These are phyloP conservation scores for Meriones psammophilus DNA, from an alignment of 2,797 vertebrate genomes.

Conservation along the genomic window DNA sequence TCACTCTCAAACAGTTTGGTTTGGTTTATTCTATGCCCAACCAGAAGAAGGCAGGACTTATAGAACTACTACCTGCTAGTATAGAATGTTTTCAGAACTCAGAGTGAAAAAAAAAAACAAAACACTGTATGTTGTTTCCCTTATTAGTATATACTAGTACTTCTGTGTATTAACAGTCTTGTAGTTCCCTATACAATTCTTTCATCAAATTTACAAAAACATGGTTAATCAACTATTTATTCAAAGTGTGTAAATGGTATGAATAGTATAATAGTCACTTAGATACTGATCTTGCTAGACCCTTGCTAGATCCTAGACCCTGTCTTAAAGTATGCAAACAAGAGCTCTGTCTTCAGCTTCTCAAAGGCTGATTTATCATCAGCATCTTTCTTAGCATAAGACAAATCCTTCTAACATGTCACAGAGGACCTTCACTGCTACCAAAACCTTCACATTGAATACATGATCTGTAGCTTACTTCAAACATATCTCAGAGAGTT, in stretches of 20 bases:
- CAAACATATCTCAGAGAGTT: background rate
- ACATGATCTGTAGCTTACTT: background rate
- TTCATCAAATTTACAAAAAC: background rate
- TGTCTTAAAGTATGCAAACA: background rate
- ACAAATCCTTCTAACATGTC: background rate
- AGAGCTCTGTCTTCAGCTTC: background rate
- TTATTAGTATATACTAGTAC: background rate
- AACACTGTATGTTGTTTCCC: background rate
- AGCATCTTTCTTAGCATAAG: background rate
- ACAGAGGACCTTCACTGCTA: background rate
- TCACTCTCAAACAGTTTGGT: background rate
- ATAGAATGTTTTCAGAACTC: background rate
- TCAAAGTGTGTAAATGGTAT: background rate
- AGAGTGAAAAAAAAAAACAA: background rate
- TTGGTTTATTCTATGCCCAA: background rate
- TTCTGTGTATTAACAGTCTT: slow-evolving; percentile 12
- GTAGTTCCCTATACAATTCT: background rate
- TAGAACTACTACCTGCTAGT: background rate
- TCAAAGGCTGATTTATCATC: slow-evolving; percentile 19
- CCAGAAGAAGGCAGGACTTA: fast-evolving
- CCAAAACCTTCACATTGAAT: background rate
- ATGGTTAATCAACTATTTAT: background rate
- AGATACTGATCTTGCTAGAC: background rate
- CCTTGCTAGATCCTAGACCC: background rate
- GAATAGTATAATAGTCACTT: background rate